Evolutionary conservation across 2,113 vertebrate species (phyloP).

Genomic region (Xiphophorus hellerii): DNA sequence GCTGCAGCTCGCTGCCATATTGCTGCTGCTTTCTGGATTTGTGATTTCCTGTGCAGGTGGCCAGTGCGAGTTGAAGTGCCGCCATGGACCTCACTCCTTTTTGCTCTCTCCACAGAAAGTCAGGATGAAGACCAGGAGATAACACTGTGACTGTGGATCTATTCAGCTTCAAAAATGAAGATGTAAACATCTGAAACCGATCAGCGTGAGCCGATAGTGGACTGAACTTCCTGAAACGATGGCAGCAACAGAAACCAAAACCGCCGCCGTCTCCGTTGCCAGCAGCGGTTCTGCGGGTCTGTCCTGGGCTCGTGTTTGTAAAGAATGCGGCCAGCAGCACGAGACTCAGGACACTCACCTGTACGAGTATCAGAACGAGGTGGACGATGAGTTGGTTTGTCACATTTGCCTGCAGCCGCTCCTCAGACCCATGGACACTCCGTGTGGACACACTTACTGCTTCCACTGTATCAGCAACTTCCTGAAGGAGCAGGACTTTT

Average conservation of each 20-base stretch:
- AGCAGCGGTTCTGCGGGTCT: conserved; percentile 1
- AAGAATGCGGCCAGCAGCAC: conserved; percentile 89
- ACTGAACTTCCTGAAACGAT: conserved; percentile 45
- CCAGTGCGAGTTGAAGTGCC: conserved; percentile 44
- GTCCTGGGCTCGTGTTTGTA: conserved; percentile 81
- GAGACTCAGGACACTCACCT: conserved; percentile 86
- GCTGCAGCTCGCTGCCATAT: conserved; percentile 74
- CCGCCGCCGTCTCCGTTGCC: not conserved
- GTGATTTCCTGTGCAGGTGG: conserved; percentile 81
- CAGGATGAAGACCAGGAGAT: conserved; percentile 64
- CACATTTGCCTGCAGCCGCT: conserved; percentile 93
- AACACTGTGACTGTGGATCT: conserved; percentile 19
- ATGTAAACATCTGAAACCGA: conserved; percentile 12
- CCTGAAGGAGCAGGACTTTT: conserved; percentile 90
- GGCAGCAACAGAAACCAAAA: conserved; percentile 80
- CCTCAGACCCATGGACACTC: conserved; percentile 91
- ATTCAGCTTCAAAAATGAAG: conserved; percentile 14
- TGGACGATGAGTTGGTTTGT: conserved; percentile 91
- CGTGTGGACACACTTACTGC: conserved; percentile 92
- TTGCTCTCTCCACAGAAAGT: conserved; percentile 68
- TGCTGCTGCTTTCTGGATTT: conserved; percentile 75
- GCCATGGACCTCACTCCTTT: conserved; percentile 49
- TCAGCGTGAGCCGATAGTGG: not conserved
- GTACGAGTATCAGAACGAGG: conserved; percentile 92
- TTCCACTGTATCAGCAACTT: conserved; percentile 90